These are phyloP conservation scores for Euwallacea fornicatus DNA, from an alignment of 1,140 invertebrate genomes.

Conservation along the genomic window DNA sequence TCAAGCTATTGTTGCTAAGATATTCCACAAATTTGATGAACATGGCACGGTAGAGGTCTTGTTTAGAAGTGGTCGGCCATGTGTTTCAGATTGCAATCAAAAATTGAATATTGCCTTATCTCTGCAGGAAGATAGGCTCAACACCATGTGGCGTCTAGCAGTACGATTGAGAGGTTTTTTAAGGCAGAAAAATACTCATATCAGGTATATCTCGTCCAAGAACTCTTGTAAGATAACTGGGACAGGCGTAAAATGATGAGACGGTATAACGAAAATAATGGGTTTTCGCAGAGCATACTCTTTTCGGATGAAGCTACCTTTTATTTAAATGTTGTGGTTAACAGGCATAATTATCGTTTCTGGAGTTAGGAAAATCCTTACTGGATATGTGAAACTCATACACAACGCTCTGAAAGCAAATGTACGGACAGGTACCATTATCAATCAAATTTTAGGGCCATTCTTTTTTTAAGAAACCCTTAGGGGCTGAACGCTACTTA, in stretches of 20 bases:
- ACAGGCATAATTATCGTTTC: not conserved
- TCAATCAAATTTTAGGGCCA: constrained; percentile 10
- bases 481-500: constrained; percentile 18
- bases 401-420: not conserved
- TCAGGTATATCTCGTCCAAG: constrained; percentile 21
- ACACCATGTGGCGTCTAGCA: not conserved
- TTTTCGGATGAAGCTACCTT: constrained; percentile 14
- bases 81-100: constrained; percentile 9
- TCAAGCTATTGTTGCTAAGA: constrained; percentile 17
- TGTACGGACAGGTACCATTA: constrained; percentile 24
- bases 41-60: constrained; percentile 6
- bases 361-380: too few species aligned
- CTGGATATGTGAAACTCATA: too few species aligned
- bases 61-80: not conserved
- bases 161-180: constrained; percentile 10
- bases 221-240: constrained; percentile 14
- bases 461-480: constrained; percentile 30
- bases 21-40: constrained; percentile 28
- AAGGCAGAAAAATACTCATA: constrained; percentile 8
- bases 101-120: constrained; percentile 24
- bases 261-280: constrained; percentile 17
- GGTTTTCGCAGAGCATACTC: not conserved
- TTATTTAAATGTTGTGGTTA: constrained; percentile 19
- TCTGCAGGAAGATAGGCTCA: constrained; percentile 6
- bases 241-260: constrained; percentile 2